Base-by-base conservation (phyloP, 2,888 invertebrate genomes). In the Smittia aterrima region DNA sequence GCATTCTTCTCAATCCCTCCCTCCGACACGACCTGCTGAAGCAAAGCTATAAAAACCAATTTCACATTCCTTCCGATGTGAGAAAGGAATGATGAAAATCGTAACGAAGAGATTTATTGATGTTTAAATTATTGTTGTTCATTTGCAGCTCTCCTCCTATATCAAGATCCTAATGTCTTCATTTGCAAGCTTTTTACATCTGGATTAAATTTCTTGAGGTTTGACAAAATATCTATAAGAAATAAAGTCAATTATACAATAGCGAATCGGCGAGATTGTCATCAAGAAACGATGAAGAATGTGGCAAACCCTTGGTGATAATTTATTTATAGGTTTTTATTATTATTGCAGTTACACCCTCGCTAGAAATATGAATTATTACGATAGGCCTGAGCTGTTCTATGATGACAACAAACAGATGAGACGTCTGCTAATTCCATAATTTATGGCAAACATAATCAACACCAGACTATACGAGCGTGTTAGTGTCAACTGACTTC, bases 81-180 rank as follows among this genome's bases (percentile, higher is more conserved):
- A 9, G 24, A 70, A 53, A 7, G 25, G 24, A 47, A 41, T 4
- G 9, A 9, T 22, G 54, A 70, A 18, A 47, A 27, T 53, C 16
- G 16, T 47, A 25, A 47, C 18, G 27, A 22, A 67, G 41, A 72
- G 72, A 72, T 72, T 72, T 72, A 72, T 72, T 62, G 72, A 58
- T 38, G 16, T 58, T 62, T 32, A 62, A 72, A 72, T 40, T 62
- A n/a, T 72, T 72, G 62, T 40, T 27, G 18, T 72, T 72, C 72
- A 70, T 70, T 70, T 24, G 70, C 6, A 66, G 4, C 18, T 58
- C 58, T 9, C n/a, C 18, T 22, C 58, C 18, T 20, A 47, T 58
- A 18, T 58, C 13, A n/a, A 20, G 53, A 16, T 47, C 18, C 3
- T 2, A 47, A 47, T 47, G 53, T 16, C 53, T 47, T 47, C 32